Evolutionary conservation across 1,140 invertebrate species (phyloP).

Genomic region (Ruditapes philippinarum): DNA sequence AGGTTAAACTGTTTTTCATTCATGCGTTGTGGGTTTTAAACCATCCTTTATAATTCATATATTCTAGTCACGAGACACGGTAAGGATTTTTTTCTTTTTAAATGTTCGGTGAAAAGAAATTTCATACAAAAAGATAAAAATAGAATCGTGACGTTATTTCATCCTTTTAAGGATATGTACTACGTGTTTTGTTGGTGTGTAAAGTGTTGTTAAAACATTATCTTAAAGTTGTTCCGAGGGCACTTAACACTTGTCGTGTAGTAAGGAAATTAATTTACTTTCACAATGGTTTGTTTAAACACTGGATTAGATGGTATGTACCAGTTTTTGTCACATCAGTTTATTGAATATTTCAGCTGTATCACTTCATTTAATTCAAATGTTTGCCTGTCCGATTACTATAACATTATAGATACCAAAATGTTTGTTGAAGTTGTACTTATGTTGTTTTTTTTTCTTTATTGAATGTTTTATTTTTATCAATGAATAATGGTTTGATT

Average conservation of each 20-base stretch:
- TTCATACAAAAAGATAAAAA: background rate
- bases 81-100: background rate
- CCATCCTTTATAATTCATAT: background rate
- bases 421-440: too few relatives aligned
- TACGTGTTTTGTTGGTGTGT: background rate
- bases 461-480: too few relatives aligned
- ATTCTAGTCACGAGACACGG: background rate
- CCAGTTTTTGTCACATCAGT: background rate
- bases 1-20: background rate
- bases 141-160: background rate
- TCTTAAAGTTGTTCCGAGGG: background rate
- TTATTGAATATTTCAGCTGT: too few relatives aligned
- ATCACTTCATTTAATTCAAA: too few relatives aligned
- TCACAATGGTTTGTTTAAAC: slow-evolving; percentile 13
- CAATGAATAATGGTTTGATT: too few relatives aligned
- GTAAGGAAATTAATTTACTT: background rate
- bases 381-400: too few relatives aligned
- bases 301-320: slow-evolving; percentile 11
- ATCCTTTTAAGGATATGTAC: background rate
- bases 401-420: too few relatives aligned
- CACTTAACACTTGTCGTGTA: background rate
- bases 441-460: too few relatives aligned
- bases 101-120: too few relatives aligned
- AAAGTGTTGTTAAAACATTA: too few relatives aligned
- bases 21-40: background rate